Evolutionary conservation across 2,888 invertebrate species (phyloP).

Genomic region (Rhagonycha lutea): DNA sequence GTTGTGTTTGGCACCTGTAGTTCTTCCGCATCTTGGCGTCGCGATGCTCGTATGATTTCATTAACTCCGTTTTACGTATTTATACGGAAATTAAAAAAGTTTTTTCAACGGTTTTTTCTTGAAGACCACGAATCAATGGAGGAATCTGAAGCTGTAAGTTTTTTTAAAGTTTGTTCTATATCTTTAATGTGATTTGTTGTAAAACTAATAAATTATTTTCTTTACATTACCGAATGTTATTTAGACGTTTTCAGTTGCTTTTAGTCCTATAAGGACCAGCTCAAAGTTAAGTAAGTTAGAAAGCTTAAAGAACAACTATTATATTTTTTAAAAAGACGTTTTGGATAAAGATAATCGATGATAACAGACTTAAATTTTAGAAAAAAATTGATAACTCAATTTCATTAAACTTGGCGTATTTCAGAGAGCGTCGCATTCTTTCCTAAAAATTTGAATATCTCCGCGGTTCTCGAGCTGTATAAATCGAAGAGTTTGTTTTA

Average conservation of each 20-base stretch:
- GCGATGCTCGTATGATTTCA: conserved; percentile 8
- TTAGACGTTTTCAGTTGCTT: not conserved
- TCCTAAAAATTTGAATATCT: not conserved
- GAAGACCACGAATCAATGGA: conserved; percentile 10
- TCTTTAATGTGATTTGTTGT: not conserved
- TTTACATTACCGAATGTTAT: not conserved
- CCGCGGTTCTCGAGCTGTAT: not conserved
- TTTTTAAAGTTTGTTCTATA: not conserved
- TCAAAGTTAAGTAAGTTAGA: not conserved
- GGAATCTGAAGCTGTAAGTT: conserved; percentile 21
- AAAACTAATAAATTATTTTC: not conserved
- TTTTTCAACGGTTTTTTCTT: not conserved
- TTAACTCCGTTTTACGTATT: not conserved
- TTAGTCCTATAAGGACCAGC: not conserved
- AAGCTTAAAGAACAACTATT: not conserved
- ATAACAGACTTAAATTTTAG: not conserved
- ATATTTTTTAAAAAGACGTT: not conserved
- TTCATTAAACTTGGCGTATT: not conserved
- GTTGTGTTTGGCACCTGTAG: conserved; percentile 24
- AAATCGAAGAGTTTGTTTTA: not conserved
- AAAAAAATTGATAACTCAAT: not conserved
- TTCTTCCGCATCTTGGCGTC: conserved; percentile 16
- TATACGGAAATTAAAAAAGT: not conserved
- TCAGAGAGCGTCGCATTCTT: not conserved
- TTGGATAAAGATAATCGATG: not conserved